These are phyloP conservation scores for Hedya salicella DNA, from an alignment of 2,888 invertebrate genomes.

Conservation along the genomic window DNA sequence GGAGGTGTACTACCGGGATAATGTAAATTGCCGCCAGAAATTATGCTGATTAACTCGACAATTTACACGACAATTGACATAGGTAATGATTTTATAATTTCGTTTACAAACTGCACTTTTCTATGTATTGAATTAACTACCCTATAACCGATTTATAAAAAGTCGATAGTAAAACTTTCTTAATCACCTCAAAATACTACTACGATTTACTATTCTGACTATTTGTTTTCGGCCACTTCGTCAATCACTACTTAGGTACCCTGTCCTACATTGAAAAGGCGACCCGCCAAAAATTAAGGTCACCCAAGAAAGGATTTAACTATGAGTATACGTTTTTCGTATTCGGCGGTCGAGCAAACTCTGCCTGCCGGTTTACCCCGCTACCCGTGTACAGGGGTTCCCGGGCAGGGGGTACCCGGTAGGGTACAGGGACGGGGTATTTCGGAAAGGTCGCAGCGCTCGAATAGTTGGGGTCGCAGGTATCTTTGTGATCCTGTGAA, in stretches of 20 bases:
- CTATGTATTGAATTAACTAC: no score
- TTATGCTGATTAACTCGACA: no score
- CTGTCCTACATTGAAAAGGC: conserved; percentile 9
- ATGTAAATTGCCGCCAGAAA: no score
- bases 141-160: no score
- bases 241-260: conserved; percentile 17
- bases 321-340: conserved; percentile 2
- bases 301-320: conserved; percentile 18
- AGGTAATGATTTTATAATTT: no score
- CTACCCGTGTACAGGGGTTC: conserved; percentile 1
- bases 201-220: neutral
- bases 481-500: conserved; percentile 37
- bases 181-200: neutral
- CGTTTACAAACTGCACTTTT: no score
- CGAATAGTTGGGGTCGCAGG: conserved; percentile 39
- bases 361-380: conserved; percentile 2
- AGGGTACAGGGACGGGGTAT: conserved; percentile 13
- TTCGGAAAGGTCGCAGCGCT: conserved; percentile 18
- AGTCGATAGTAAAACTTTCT: no score
- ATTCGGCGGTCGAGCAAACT: conserved; percentile 17
- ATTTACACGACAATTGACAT: no score
- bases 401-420: neutral
- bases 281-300: conserved; percentile 28
- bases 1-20: no score
- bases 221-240: neutral